Percentiles rank a stretch among this genome's conserved stretches.
Conservation (phyloP, 2,888 invertebrate genomes). For the Dinocampus coccinellae region DNA sequence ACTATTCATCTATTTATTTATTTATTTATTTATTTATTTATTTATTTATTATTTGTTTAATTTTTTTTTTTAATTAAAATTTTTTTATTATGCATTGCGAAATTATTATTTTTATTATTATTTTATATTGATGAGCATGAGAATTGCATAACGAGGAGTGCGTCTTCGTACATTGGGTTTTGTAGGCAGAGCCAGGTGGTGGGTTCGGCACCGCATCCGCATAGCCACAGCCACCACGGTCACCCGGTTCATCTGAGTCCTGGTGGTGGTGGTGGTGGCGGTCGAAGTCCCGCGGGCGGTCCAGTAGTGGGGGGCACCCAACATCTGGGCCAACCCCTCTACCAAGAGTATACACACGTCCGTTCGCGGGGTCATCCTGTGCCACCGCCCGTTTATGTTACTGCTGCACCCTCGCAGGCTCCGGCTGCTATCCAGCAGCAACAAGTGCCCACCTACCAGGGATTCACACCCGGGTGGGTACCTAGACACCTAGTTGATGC, state of each 20-base stretch:
- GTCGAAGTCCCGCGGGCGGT: constrained; percentile 63
- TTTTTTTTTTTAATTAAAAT: neutral
- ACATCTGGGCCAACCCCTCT: constrained; percentile 75
- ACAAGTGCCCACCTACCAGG: constrained; percentile 69
- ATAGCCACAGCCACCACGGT: constrained; percentile 65
- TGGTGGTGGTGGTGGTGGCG: constrained; percentile 56
- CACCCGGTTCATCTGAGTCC: constrained; percentile 64
- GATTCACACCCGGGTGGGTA: constrained; percentile 70
- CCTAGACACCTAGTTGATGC: constrained; percentile 69
- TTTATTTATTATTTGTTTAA: neutral
- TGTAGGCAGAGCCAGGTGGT: constrained; percentile 68
- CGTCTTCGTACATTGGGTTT: constrained; percentile 44
- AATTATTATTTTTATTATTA: constrained; percentile 17
- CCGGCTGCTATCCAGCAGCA: constrained; percentile 66
- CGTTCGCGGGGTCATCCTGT: constrained; percentile 69
- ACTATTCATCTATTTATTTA: no score
- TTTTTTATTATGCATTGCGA: neutral
- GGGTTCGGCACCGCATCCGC: constrained; percentile 65
- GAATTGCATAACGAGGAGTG: constrained; percentile 52
- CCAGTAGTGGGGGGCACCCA: constrained; percentile 71
- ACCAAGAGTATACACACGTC: constrained; percentile 72
- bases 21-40: no score
- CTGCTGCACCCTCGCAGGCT: constrained; percentile 71
- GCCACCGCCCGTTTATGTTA: constrained; percentile 80
- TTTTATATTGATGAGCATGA: constrained; percentile 42